Conservation (phyloP, 2,113 vertebrate genomes). For the Neopipo cinnamomea region DNA sequence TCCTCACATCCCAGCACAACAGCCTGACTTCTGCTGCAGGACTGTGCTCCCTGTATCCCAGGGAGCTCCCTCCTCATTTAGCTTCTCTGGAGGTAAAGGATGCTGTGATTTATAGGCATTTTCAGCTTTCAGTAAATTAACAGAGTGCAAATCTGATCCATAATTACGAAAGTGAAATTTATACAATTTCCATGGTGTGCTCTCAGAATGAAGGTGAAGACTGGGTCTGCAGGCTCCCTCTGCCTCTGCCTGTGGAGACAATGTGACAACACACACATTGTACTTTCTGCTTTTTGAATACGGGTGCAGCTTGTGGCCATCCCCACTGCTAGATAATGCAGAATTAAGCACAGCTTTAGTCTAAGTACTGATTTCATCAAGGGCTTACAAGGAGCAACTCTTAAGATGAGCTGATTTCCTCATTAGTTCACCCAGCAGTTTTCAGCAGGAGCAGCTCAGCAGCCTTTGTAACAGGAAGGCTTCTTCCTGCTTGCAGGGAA, state of each 20-base stretch:
- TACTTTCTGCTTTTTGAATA: background rate
- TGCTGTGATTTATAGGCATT: background rate
- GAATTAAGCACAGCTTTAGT: background rate
- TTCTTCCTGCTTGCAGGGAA: background rate
- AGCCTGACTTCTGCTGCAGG: background rate
- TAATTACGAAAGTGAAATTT: background rate
- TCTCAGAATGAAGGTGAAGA: background rate
- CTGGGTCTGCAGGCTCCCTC: background rate
- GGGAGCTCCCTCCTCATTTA: background rate
- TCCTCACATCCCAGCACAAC: background rate
- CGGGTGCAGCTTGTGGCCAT: background rate
- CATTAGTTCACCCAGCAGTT: background rate
- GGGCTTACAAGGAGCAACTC: background rate
- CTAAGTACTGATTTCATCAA: background rate
- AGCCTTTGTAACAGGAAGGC: background rate
- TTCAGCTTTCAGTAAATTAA: background rate
- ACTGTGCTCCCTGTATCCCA: background rate
- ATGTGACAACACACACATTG: background rate
- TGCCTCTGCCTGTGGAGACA: background rate
- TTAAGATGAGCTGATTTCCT: background rate
- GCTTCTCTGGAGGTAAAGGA: background rate
- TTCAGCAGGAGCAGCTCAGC: background rate
- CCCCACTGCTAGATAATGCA: background rate
- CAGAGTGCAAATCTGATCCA: background rate
- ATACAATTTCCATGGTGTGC: background rate